Base-by-base conservation (phyloP, 2,797 vertebrate species). In the Neostethus bicornis region DNA sequence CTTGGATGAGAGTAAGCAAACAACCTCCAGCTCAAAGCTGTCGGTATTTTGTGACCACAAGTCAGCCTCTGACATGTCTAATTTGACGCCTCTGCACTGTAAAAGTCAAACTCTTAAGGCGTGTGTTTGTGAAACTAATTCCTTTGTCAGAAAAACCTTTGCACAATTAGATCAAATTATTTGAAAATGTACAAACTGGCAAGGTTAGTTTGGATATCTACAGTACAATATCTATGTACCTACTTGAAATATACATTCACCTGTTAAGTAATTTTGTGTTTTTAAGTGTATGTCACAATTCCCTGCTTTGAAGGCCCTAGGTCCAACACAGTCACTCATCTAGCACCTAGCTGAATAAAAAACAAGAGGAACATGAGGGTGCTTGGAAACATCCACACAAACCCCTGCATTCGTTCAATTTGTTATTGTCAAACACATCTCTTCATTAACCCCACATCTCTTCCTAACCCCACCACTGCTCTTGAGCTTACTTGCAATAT, bases 241-340 rank as follows among this genome's bases (percentile, higher is more conserved):
- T n/a, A n/a, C n/a, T n/a, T n/a, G n/a, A n/a, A n/a, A n/a, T n/a
- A n/a, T n/a, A n/a, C n/a, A n/a, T n/a, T n/a, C n/a, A n/a, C n/a
- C n/a, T n/a, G n/a, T n/a, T n/a, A n/a, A 25, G 44, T 32, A 66
- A 16, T 32, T 57, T 17, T 65, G 53, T 61, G 44, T 70, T 52
- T 48, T 57, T n/a, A 5, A 12, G 29, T 93, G 97, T 4, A 94
- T 97, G 52, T 97, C 96, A 89, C 94, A 94, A 76, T 92, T 96
- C 13, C 86, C 95, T 95, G 61, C 70, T 94, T 62, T 90, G 85
- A 49, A 90, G 88, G 61, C 89, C 75, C 71, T 17, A 86, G 81
- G 21, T 51, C 85, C 34, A 64, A 91, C 73, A 92, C 90, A 79
- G 82, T 87, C 58, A 77, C 84, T 11, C 80, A 94, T 97, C 72